Percentiles rank a stretch among this genome's conserved stretches.
Conservation (phyloP, 2,888 invertebrate genomes). For the Drosophila villosipedis region DNA sequence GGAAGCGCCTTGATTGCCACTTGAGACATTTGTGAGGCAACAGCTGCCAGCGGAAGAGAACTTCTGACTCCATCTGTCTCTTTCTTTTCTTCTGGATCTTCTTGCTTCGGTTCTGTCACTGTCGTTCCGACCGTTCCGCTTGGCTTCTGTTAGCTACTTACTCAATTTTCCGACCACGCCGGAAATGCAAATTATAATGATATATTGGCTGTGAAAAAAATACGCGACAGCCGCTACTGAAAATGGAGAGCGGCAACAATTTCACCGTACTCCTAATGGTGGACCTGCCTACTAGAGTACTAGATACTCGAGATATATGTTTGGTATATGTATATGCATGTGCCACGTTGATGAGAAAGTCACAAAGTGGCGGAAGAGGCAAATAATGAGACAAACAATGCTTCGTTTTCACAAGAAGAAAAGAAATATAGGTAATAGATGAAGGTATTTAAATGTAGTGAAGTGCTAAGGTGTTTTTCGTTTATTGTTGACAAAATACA, state of each 20-base stretch:
- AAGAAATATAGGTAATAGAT: neutral
- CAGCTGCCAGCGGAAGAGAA: constrained; percentile 75
- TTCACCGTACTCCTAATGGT: constrained; percentile 32
- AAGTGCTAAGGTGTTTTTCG: neutral
- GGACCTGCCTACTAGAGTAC: constrained; percentile 23
- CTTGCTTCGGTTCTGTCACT: constrained; percentile 14
- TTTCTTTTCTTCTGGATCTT: neutral
- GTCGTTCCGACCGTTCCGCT: constrained; percentile 24
- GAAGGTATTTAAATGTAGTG: neutral
- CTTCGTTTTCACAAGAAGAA: neutral
- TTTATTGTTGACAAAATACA: neutral
- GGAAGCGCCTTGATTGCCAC: constrained; percentile 84
- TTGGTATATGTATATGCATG: neutral
- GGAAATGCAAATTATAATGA: constrained; percentile 83
- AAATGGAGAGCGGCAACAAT: constrained; percentile 30
- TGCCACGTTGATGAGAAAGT: neutral
- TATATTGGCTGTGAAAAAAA: constrained; percentile 82
- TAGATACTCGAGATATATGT: constrained; percentile 5
- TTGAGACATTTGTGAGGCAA: constrained; percentile 83
- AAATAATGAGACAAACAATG: neutral
- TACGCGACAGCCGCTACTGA: constrained; percentile 60
- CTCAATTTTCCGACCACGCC: constrained; percentile 75
- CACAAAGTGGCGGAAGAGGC: neutral
- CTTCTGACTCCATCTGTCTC: constrained; percentile 27
- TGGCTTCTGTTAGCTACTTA: constrained; percentile 51